phyloP scores from a whole-genome alignment of 2,797 vertebrate species.

The Corythornis leucogaster region DNA sequence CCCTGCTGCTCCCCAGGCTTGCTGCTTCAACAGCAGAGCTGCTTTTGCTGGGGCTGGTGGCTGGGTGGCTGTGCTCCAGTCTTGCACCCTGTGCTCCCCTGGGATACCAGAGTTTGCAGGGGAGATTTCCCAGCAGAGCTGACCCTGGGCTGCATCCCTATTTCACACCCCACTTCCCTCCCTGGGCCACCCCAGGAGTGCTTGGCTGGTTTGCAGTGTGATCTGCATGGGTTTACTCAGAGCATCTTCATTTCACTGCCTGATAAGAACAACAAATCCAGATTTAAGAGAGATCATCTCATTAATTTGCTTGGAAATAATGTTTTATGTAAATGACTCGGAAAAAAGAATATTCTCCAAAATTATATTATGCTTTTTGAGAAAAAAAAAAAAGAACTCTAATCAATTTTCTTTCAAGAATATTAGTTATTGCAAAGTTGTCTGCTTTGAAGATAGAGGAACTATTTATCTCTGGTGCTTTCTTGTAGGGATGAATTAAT shows the following conservation, averaged over 20 bases:
- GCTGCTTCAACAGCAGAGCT: neutral
- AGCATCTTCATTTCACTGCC: neutral
- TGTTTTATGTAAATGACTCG: slow-evolving; percentile 36
- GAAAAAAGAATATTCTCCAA: slow-evolving; percentile 21
- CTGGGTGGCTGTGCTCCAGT: too few relatives aligned
- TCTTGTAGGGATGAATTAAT: slow-evolving; percentile 53
- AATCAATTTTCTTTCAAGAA: slow-evolving; percentile 48
- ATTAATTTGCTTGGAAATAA: slow-evolving; percentile 37
- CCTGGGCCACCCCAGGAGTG: neutral
- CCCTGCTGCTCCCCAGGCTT: neutral
- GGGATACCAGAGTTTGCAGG: neutral
- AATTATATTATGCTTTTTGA: slow-evolving; percentile 27
- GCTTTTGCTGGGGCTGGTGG: neutral
- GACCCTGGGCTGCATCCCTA: neutral
- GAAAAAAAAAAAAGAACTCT: slow-evolving; percentile 47
- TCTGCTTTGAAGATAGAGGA: slow-evolving; percentile 54
- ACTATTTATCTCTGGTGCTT: slow-evolving; percentile 56
- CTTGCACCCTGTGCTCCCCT: neutral
- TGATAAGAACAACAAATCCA: neutral
- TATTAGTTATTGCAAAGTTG: slow-evolving; percentile 23
- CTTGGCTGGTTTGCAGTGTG: neutral
- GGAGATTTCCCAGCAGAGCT: neutral
- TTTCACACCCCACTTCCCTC: neutral
- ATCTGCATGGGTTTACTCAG: slow-evolving; percentile 7
- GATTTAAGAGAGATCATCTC: neutral